Evolutionary conservation across 2,797 vertebrate species (phyloP).

Genomic region (Melanotaenia maccullochi): DNA sequence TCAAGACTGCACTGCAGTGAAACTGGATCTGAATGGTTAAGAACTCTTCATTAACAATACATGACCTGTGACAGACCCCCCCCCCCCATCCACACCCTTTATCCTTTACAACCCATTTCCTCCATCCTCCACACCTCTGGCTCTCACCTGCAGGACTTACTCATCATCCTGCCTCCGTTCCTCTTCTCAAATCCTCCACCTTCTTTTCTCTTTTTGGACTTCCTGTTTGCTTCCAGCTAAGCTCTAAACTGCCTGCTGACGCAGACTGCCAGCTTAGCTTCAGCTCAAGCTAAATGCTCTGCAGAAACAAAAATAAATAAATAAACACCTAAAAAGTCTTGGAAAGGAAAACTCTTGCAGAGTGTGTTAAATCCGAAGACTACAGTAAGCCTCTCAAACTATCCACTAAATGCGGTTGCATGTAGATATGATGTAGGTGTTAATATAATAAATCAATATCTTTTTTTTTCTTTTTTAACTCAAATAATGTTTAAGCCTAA

Average conservation of each 20-base stretch:
- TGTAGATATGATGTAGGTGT: background rate
- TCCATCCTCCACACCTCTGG: constrained; percentile 24
- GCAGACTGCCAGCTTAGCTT: constrained; percentile 61
- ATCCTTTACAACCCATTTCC: constrained; percentile 32
- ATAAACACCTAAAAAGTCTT: constrained; percentile 53
- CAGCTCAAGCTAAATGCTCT: constrained; percentile 38
- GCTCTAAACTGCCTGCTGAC: constrained; percentile 52
- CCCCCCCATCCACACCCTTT: background rate
- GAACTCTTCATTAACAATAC: constrained; percentile 78
- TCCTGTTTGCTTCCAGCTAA: constrained; percentile 47
- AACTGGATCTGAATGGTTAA: constrained; percentile 72
- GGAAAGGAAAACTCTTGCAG: constrained; percentile 23
- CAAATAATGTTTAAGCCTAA: background rate
- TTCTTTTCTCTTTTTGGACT: constrained; percentile 37
- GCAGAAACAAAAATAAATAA: constrained; percentile 11
- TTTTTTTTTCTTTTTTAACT: background rate
- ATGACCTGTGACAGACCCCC: constrained; percentile 58
- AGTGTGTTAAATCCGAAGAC: constrained; percentile 6
- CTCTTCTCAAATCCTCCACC: constrained; percentile 46
- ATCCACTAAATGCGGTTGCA: background rate
- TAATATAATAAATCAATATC: background rate
- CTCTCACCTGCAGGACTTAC: constrained; percentile 36
- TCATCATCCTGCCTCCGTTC: constrained; percentile 26
- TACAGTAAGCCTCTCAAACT: background rate
- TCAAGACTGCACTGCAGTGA: constrained; percentile 62